A percentile compares a stretch with the other conserved stretches of the same genome.
These are phyloP conservation scores for Oceanodroma tethys DNA, from an alignment of 2,113 vertebrate species.

Conservation along the genomic window DNA sequence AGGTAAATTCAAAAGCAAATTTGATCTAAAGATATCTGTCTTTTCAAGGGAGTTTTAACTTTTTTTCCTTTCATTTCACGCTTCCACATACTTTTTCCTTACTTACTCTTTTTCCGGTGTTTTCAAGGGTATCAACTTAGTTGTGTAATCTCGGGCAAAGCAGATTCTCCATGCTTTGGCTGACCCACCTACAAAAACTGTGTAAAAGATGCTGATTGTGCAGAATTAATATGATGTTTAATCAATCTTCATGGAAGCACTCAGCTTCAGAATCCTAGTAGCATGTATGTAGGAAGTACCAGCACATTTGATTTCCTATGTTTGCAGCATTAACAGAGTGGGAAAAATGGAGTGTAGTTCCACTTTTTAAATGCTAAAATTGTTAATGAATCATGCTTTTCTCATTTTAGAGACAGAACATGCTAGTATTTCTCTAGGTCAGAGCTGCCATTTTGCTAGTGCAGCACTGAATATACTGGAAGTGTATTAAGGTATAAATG, in stretches of 20 bases:
- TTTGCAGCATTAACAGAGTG: neutral
- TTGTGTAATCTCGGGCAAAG: neutral
- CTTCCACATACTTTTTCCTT: neutral
- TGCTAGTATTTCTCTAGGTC: neutral
- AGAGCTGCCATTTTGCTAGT: conserved; percentile 11
- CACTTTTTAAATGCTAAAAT: neutral
- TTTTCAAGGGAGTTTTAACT: neutral
- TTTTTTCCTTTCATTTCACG: neutral
- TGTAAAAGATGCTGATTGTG: neutral
- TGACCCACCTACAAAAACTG: conserved; percentile 9
- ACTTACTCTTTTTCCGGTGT: neutral
- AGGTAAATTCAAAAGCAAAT: neutral
- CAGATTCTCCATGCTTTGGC: conserved; percentile 11
- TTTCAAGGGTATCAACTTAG: conserved; percentile 9
- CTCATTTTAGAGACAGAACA: neutral
- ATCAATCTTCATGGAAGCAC: neutral
- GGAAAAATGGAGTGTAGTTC: neutral
- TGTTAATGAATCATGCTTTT: neutral
- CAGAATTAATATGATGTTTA: conserved; percentile 12
- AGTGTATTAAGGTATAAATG: neutral
- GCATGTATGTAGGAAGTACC: neutral
- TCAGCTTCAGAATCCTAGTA: neutral
- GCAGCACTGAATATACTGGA: neutral
- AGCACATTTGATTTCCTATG: neutral
- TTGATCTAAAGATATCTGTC: neutral